These are phyloP conservation scores for Cydia splendana DNA, from an alignment of 1,140 invertebrate genomes.

Conservation along the genomic window DNA sequence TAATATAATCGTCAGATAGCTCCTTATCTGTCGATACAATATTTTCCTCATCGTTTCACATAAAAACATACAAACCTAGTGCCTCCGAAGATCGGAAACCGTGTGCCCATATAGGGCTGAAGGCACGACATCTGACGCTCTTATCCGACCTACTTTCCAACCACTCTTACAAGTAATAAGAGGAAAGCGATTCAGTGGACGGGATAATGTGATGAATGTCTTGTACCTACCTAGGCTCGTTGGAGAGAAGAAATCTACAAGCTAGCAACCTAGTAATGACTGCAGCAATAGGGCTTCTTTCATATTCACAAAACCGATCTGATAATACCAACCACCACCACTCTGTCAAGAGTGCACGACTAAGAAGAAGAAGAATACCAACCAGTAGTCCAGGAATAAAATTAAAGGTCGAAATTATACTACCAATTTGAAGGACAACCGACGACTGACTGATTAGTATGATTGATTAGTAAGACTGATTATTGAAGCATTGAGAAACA, in stretches of 20 bases:
- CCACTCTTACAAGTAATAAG: slow-evolving; percentile 32
- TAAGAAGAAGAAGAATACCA: no score
- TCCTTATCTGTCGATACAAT: slow-evolving; percentile 23
- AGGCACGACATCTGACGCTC: slow-evolving; percentile 52
- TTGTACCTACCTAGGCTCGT: slow-evolving; percentile 11
- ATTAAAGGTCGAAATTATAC: no score
- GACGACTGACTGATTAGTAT: no score
- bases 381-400: not conserved
- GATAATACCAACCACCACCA: no score
- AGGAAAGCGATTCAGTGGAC: slow-evolving; percentile 28
- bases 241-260: slow-evolving; percentile 1
- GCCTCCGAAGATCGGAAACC: slow-evolving; percentile 55
- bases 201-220: slow-evolving; percentile 18
- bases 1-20: not conserved
- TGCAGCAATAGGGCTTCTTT: not conserved
- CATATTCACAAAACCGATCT: not conserved
- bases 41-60: slow-evolving; percentile 33
- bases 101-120: slow-evolving; percentile 59
- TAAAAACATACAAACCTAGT: slow-evolving; percentile 41
- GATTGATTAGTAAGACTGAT: no score
- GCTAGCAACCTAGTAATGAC: not conserved
- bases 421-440: no score
- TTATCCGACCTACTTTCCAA: slow-evolving; percentile 69
- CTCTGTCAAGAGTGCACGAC: no score
- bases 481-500: no score